Evolutionary conservation across 2,888 invertebrate genomes (phyloP).

Genomic region (Boloria euphrosyne): DNA sequence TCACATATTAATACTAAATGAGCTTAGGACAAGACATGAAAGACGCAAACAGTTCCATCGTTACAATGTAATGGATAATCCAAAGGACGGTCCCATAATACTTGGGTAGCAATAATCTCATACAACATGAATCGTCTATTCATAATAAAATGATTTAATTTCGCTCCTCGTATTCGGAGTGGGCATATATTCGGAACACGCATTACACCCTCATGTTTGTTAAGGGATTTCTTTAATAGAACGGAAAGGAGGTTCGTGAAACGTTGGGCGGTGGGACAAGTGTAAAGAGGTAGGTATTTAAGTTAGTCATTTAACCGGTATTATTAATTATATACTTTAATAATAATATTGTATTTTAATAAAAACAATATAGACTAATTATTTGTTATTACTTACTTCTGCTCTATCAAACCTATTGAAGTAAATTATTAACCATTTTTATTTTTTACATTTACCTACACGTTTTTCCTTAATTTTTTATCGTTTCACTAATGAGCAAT

Average conservation of each 20-base stretch:
- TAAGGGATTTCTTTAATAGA: constrained; percentile 72
- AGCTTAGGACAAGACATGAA: neutral
- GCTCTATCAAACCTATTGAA: too few relatives aligned
- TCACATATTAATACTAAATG: neutral
- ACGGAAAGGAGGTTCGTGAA: constrained; percentile 59
- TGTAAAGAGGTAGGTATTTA: constrained; percentile 4
- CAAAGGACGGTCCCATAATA: constrained; percentile 9
- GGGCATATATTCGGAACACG: constrained; percentile 34
- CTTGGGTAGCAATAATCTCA: constrained; percentile 17
- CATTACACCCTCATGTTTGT: constrained; percentile 69
- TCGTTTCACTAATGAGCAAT: too few relatives aligned
- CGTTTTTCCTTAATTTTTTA: too few relatives aligned
- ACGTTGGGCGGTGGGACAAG: constrained; percentile 46
- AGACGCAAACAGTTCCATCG: neutral
- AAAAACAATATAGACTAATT: too few relatives aligned
- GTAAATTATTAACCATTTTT: too few relatives aligned
- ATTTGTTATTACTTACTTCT: too few relatives aligned
- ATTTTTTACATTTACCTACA: too few relatives aligned
- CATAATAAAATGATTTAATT: constrained; percentile 36
- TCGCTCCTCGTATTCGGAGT: constrained; percentile 15
- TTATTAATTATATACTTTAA: too few relatives aligned
- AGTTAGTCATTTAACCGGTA: neutral
- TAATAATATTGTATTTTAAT: too few relatives aligned
- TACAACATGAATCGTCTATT: constrained; percentile 16
- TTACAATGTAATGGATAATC: constrained; percentile 1